A percentile compares a stretch with the other conserved stretches of the same genome.
Conservation (phyloP, 2,888 invertebrate species). For the Papilio elwesi region DNA sequence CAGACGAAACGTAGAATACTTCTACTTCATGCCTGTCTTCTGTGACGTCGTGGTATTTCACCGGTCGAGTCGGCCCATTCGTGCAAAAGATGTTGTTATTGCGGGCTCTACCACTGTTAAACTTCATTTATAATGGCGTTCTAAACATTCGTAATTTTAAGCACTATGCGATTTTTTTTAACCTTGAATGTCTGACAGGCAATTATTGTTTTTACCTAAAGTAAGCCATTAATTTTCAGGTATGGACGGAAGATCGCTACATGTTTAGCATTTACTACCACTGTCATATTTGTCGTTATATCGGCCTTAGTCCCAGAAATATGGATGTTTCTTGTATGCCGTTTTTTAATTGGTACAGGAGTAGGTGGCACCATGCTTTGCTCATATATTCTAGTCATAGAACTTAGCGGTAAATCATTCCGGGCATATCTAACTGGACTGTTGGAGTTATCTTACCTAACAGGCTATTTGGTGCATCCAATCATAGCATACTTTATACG, state of each 20-base stretch:
- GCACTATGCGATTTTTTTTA: too few relatives aligned
- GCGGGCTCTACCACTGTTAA: too few relatives aligned
- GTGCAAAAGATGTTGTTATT: too few relatives aligned
- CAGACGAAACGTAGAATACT: too few relatives aligned
- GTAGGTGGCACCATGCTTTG: conserved; percentile 88
- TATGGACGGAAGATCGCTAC: conserved; percentile 86
- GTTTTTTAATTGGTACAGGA: conserved; percentile 84
- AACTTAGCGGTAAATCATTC: conserved; percentile 83
- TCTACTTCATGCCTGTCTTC: too few relatives aligned
- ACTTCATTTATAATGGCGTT: too few relatives aligned
- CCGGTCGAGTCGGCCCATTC: too few relatives aligned
- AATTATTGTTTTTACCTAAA: too few relatives aligned
- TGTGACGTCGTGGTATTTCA: too few relatives aligned
- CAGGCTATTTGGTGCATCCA: conserved; percentile 83
- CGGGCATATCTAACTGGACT: conserved; percentile 83
- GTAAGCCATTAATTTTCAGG: conserved; percentile 65
- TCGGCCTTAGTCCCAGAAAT: conserved; percentile 84
- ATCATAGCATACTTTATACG: conserved; percentile 84
- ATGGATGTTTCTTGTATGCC: conserved; percentile 84
- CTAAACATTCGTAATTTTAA: too few relatives aligned
- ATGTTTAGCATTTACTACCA: conserved; percentile 82
- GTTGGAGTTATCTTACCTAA: conserved; percentile 81
- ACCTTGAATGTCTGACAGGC: too few relatives aligned
- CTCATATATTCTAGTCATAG: conserved; percentile 86
- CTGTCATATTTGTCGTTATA: conserved; percentile 80